These are phyloP conservation scores for Entomyzon cyanotis DNA, from an alignment of 2,113 vertebrate species.

Conservation along the genomic window DNA sequence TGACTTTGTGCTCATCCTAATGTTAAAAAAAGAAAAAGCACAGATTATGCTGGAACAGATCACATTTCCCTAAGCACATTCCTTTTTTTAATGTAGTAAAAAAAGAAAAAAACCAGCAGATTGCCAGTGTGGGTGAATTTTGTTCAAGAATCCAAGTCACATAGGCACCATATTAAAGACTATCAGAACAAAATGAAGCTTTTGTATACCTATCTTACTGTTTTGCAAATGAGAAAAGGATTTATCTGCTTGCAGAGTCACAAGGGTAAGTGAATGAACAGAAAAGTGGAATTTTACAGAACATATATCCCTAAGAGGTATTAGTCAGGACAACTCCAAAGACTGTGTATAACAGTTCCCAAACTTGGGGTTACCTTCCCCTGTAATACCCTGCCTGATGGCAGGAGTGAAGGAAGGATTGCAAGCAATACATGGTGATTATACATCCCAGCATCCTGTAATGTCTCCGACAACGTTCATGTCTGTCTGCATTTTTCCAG, in stretches of 20 bases:
- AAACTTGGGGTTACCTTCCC: background rate
- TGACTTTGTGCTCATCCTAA: background rate
- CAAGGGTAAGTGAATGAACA: background rate
- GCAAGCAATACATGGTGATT: background rate
- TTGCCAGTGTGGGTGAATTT: background rate
- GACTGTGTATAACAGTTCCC: background rate
- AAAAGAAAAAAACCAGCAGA: background rate
- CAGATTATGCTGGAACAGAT: background rate
- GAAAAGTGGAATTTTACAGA: background rate
- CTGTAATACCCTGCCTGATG: background rate
- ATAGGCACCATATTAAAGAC: background rate
- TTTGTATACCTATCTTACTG: background rate
- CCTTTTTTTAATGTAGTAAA: background rate
- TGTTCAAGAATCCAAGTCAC: background rate
- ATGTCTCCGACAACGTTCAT: background rate
- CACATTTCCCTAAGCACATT: background rate
- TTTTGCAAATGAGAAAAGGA: background rate
- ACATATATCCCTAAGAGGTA: accelerated
- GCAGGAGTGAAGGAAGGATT: background rate
- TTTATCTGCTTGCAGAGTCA: background rate
- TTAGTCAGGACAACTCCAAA: background rate
- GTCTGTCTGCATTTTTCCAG: background rate
- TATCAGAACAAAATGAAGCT: background rate
- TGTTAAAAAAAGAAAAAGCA: constrained; percentile 4
- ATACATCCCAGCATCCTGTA: background rate